Evolutionary conservation across 2,888 invertebrate genomes (phyloP), one percentile per base, ranked within the genome.

Genomic region (Hydraecia micacea): DNA sequence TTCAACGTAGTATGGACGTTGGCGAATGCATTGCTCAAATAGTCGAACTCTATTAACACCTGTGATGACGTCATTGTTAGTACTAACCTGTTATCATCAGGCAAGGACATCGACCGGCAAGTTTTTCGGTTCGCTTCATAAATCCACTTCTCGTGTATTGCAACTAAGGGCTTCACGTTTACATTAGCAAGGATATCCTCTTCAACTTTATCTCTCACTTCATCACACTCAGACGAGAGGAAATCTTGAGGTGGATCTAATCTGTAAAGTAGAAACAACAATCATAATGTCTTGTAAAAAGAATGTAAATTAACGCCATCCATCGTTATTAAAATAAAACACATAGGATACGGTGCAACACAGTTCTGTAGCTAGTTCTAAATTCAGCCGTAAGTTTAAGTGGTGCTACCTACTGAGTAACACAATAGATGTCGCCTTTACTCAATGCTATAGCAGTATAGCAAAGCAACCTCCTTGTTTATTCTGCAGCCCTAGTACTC

Each of bases 91-190:
- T 36, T 36, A 36, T 36, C 36, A 5, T 36, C 32, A 36, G 36
- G 36, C 32, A 36, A 36, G 36, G 36, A 36, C 36, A 36, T 36
- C 4, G 36, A 36, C 36, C 6, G 39, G 39, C 39, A 39, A 39
- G 39, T 39, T 9, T 39, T 39, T 39, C 39, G 39, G 39, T 39
- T 96, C 2, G 96, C 96, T 87, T 97, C 97, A 80, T 95, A 93
- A 73, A 97, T 97, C 97, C 96, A 97, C 67, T 92, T 90, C 90
- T 97, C 97, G 86, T 97, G 97, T 76, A 96, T 96, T 0, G 96
- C 97, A 0, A 97, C 97, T 52, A 97, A 86, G 0, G 97, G 97
- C 77, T 95, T 96, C 39, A 97, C 96, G 75, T 94, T 95, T 5
- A 97, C 93, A 1, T 88, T 92, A 0, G 96, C 93, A 0, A 86